These are phyloP conservation scores for Doryteuthis pealeii DNA, from an alignment of 1,140 invertebrate species.

Conservation along the genomic window DNA sequence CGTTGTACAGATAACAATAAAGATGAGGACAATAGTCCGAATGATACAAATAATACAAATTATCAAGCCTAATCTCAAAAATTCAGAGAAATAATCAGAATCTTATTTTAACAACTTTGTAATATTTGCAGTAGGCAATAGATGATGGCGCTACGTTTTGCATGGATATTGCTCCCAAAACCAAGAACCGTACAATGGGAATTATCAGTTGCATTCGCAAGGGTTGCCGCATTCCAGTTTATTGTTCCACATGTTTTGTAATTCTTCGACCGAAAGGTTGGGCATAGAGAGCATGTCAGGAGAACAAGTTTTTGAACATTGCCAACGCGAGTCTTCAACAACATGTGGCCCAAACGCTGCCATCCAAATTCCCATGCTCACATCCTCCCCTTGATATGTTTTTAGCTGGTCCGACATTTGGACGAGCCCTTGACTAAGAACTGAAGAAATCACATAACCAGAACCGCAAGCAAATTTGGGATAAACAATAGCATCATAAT, in stretches of 20 bases:
- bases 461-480: slow-evolving; percentile 53
- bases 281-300: slow-evolving; percentile 31
- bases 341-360: slow-evolving; percentile 35
- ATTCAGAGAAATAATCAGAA: too few relatives aligned
- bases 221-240: slow-evolving; percentile 31
- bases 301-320: slow-evolving; percentile 35
- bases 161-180: too few relatives aligned
- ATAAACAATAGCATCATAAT: slow-evolving; percentile 38
- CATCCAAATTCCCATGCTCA: slow-evolving; percentile 57
- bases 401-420: slow-evolving; percentile 31
- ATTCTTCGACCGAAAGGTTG: slow-evolving; percentile 27
- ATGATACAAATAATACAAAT: too few relatives aligned
- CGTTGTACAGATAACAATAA: too few relatives aligned
- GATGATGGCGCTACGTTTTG: too few relatives aligned
- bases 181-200: too few relatives aligned
- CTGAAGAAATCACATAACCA: slow-evolving; percentile 43
- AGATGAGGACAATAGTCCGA: too few relatives aligned
- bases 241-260: slow-evolving; percentile 34
- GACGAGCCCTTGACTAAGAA: slow-evolving; percentile 40
- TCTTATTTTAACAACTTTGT: too few relatives aligned
- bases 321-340: slow-evolving; percentile 29
- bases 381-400: slow-evolving; percentile 56
- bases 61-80: too few relatives aligned
- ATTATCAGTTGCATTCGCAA: slow-evolving; percentile 20
- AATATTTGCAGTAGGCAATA: too few relatives aligned